Evolutionary conservation across 2,888 invertebrate genomes (phyloP).

Genomic region (Monochamus alternatus): DNA sequence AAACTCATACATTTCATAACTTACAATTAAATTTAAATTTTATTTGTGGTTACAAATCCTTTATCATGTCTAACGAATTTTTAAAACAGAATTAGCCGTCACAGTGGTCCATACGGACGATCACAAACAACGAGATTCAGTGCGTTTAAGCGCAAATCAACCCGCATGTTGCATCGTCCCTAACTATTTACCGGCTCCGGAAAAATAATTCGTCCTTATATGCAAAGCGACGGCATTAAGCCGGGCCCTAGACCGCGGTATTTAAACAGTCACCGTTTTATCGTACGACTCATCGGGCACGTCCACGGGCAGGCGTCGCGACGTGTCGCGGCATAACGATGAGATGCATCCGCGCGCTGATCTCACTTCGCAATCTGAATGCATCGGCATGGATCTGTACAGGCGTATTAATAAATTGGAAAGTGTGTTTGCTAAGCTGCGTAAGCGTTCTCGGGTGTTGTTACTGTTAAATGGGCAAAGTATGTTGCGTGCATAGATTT

Average conservation of each 20-base stretch:
- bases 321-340: constrained; percentile 29
- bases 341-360: constrained; percentile 18
- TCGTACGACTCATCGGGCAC: constrained; percentile 25
- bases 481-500: too few relatives aligned
- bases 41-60: too few relatives aligned
- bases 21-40: too few relatives aligned
- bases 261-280: constrained; percentile 25
- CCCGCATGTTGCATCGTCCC: background rate
- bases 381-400: constrained; percentile 16
- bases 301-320: constrained; percentile 20
- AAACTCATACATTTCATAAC: too few relatives aligned
- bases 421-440: constrained; percentile 13
- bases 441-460: background rate
- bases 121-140: background rate
- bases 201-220: constrained; percentile 31
- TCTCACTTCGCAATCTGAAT: background rate
- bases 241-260: constrained; percentile 9
- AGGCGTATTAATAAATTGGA: constrained; percentile 20
- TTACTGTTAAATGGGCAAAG: background rate
- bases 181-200: background rate
- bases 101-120: too few relatives aligned
- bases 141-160: background rate
- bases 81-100: too few relatives aligned
- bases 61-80: too few relatives aligned
- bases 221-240: constrained; percentile 23